phyloP scores from a whole-genome alignment of 2,113 vertebrate species.

The Corvus moneduloides region DNA sequence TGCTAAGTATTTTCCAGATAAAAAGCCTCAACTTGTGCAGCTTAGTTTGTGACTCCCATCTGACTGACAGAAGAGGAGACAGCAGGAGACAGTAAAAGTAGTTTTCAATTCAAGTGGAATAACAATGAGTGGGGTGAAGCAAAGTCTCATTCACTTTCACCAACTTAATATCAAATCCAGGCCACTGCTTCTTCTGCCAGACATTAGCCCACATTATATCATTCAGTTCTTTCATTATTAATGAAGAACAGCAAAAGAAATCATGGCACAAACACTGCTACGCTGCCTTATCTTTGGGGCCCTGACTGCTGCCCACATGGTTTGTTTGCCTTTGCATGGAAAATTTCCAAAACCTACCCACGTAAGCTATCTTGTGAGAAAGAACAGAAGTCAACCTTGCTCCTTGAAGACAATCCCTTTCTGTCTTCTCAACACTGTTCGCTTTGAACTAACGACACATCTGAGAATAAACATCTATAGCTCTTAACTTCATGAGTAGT shows the following conservation, averaged over 20 bases:
- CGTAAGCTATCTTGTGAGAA: neutral
- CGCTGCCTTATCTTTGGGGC: neutral
- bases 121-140: neutral
- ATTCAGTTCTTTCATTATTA: slow-evolving; percentile 43
- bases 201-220: neutral
- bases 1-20: neutral
- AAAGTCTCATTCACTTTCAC: neutral
- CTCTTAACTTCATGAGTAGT: accelerated
- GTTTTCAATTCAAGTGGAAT: slow-evolving; percentile 3
- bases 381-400: neutral
- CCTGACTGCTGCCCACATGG: neutral
- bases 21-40: neutral
- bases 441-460: neutral
- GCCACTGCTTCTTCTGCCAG: neutral
- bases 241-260: slow-evolving; percentile 12
- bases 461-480: neutral
- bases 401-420: neutral
- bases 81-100: neutral
- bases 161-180: neutral
- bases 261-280: neutral
- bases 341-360: neutral
- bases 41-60: neutral
- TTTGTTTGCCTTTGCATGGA: neutral
- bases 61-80: neutral
- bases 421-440: neutral